Evolutionary conservation across 1,140 invertebrate genomes (phyloP).

Genomic region (Metaphire vulgaris): DNA sequence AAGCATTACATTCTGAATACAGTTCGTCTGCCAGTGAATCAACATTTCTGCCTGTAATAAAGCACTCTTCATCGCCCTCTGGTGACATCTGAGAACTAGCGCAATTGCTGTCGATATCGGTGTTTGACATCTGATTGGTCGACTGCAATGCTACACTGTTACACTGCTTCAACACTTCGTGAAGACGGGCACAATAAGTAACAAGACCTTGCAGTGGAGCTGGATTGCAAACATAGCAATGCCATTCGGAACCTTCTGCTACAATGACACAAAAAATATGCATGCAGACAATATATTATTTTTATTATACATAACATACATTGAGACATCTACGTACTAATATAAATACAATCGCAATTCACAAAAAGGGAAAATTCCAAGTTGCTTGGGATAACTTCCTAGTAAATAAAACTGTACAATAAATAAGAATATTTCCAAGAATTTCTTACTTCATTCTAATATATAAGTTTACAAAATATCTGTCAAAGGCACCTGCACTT

Average conservation of each 20-base stretch:
- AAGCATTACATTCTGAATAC: background rate
- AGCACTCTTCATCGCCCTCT: background rate
- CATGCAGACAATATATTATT: too few relatives aligned
- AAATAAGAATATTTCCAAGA: too few relatives aligned
- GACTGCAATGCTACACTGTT: background rate
- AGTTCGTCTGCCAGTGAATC: background rate
- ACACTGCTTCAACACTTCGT: conserved; percentile 12
- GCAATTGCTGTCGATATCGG: conserved; percentile 23
- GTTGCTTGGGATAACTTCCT: too few relatives aligned
- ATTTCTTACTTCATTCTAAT: too few relatives aligned
- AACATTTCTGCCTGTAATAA: background rate
- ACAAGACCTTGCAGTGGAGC: conserved; percentile 60
- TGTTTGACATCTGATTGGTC: conserved; percentile 16
- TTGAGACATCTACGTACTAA: too few relatives aligned
- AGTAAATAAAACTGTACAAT: too few relatives aligned
- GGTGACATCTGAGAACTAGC: too few relatives aligned
- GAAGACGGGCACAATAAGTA: conserved; percentile 21
- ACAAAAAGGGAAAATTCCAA: too few relatives aligned
- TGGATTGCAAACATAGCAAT: conserved; percentile 71
- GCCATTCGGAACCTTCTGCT: conserved; percentile 60
- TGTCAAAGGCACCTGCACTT: too few relatives aligned
- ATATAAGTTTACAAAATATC: too few relatives aligned
- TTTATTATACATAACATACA: too few relatives aligned
- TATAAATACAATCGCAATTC: conserved; percentile 12
- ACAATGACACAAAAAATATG: too few relatives aligned